Base-by-base conservation (phyloP, 1,140 invertebrate species). In the Archivesica marissinica region DNA sequence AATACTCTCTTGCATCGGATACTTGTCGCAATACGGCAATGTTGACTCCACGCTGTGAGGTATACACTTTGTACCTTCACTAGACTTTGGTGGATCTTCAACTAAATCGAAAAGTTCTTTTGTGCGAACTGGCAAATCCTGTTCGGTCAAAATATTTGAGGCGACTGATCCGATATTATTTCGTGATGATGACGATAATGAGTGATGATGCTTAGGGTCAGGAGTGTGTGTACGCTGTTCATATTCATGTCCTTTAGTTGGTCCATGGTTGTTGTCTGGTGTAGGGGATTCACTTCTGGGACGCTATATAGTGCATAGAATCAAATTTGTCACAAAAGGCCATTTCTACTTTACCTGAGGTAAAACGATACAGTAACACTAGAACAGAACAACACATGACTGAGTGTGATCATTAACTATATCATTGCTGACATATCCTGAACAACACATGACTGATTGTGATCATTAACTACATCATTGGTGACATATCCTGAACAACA, bases 281-380 rank as follows among this genome's bases (percentile, higher is more conserved):
- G 59, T 79, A 50, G 56, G 77, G 77, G 77, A 79, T 79, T 79
- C 77, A 79, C 25, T 79, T 50, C 9, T 64, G 61, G 1, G 23
- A 38, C 23, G 59, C 77, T 78, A 28, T 28, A 76, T 7, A 7
- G 13, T 13, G 13, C 28, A 61, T 61, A 61, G 56, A 61, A 61
- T 25, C 17, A 61, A 23, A 61, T 7, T 17, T 61, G 44, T 9
- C 44, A 47, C 44, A 47, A 20, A 20, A 20, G 44, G 44, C 20
- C 44, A 47, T 20, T 47, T 47, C 20, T 20, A 47, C 9, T 11
- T 47, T 47, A 11, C 44, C 20, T 47, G n/a, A n/a, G n/a, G n/a
- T n/a, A n/a, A n/a, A n/a, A n/a, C n/a, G n/a, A n/a, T n/a, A n/a
- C n/a, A n/a, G n/a, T n/a, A n/a, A n/a, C n/a, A n/a, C n/a, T n/a